phyloP scores from a whole-genome alignment of 2,113 vertebrate species.

The Serilophus lunatus region DNA sequence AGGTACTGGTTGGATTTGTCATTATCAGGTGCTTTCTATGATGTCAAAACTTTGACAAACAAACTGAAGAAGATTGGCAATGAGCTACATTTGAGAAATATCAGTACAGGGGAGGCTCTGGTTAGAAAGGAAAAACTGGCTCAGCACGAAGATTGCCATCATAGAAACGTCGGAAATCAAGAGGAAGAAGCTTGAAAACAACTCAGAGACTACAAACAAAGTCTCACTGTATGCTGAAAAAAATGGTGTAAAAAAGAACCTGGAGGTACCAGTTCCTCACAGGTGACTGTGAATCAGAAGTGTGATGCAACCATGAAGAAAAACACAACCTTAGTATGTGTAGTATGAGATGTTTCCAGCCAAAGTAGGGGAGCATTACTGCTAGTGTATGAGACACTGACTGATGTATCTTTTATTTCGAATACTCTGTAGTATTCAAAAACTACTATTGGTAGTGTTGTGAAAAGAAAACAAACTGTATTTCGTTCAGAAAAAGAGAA shows the following conservation, averaged over 20 bases:
- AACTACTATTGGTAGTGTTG: neutral
- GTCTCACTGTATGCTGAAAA: neutral
- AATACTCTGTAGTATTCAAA: neutral
- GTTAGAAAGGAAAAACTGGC: neutral
- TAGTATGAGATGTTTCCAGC: neutral
- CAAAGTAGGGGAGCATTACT: neutral
- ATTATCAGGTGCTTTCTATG: neutral
- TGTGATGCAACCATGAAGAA: neutral
- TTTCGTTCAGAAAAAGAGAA: neutral
- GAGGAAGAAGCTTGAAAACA: neutral
- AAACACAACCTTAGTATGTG: neutral
- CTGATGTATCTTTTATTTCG: neutral
- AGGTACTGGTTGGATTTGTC: neutral
- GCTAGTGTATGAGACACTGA: neutral
- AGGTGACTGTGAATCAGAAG: neutral
- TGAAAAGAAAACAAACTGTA: neutral
- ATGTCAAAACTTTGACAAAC: neutral
- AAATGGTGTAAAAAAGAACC: neutral
- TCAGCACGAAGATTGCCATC: neutral
- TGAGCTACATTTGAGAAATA: neutral
- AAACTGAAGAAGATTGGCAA: neutral
- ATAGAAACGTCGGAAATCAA: neutral
- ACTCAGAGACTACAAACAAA: neutral
- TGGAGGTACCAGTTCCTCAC: neutral
- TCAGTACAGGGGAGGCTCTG: neutral